Percentiles rank a stretch among this genome's conserved stretches.
Conservation (phyloP, 2,113 vertebrate genomes). For the Setophaga kirtlandii region DNA sequence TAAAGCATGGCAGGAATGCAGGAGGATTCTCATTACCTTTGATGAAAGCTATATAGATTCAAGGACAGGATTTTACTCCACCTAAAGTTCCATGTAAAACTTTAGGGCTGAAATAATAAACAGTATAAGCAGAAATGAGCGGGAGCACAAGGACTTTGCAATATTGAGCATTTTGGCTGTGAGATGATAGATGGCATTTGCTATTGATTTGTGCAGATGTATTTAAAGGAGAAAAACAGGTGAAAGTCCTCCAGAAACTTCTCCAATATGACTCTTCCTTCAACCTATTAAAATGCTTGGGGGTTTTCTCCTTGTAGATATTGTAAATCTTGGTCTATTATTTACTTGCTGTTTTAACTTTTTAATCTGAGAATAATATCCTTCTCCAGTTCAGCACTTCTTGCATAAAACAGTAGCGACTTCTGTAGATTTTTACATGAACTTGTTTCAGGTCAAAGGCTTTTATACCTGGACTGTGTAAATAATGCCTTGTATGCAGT, state of each 20-base stretch:
- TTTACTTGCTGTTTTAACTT: background rate
- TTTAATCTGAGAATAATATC: background rate
- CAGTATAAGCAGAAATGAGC: background rate
- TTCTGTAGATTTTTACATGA: background rate
- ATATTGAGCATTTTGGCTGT: background rate
- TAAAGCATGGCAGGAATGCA: background rate
- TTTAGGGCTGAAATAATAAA: background rate
- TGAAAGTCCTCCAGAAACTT: background rate
- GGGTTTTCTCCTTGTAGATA: background rate
- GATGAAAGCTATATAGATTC: background rate
- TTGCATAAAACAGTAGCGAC: background rate
- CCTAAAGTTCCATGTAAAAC: background rate
- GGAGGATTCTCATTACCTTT: background rate
- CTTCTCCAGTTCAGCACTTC: background rate
- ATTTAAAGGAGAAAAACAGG: background rate
- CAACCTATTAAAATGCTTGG: background rate
- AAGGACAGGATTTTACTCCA: background rate
- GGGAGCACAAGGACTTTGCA: background rate
- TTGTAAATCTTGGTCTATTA: background rate
- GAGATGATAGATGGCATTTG: background rate
- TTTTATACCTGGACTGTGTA: conserved; percentile 54
- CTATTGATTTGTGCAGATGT: background rate
- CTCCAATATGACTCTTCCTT: background rate
- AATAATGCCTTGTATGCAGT: conserved; percentile 49
- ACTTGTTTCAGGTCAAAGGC: conserved; percentile 4